Conservation (phyloP, 2,888 invertebrate genomes). For the Spilarctia lutea region DNA sequence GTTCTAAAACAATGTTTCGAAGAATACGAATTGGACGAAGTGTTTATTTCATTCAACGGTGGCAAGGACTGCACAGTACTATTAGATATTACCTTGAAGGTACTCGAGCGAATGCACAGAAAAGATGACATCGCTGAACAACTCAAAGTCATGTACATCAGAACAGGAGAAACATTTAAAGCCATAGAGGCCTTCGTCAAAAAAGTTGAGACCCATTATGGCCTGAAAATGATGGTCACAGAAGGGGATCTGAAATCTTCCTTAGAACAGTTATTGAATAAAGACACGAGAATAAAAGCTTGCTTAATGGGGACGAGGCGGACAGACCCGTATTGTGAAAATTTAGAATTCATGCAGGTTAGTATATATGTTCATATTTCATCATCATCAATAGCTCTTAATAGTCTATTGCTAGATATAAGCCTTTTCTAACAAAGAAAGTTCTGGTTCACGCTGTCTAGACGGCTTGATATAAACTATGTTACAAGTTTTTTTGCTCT, state of each 20-base stretch:
- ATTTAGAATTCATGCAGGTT: conserved; percentile 90
- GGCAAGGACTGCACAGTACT: conserved; percentile 99
- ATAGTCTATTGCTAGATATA: too few species aligned
- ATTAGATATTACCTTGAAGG: conserved; percentile 82
- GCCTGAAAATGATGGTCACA: conserved; percentile 89
- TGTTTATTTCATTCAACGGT: conserved; percentile 98
- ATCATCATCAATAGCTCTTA: too few species aligned
- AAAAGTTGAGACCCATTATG: conserved; percentile 89
- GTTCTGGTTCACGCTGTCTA: too few species aligned
- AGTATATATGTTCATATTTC: conserved; percentile 58
- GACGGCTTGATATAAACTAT: too few species aligned
- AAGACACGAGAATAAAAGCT: conserved; percentile 89
- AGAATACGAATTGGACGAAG: conserved; percentile 89
- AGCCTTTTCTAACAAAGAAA: too few species aligned
- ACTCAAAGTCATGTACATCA: conserved; percentile 92
- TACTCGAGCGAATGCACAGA: conserved; percentile 65
- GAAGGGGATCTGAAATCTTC: conserved; percentile 91
- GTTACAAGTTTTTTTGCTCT: too few species aligned
- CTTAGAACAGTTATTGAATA: conserved; percentile 87
- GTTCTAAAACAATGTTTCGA: conserved; percentile 87
- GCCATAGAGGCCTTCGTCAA: conserved; percentile 95
- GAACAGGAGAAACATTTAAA: conserved; percentile 92
- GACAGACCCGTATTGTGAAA: conserved; percentile 93
- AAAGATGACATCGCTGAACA: conserved; percentile 70
- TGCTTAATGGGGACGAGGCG: conserved; percentile 96